Base-by-base conservation (phyloP, 2,888 invertebrate genomes). In the Catocala nupta region DNA sequence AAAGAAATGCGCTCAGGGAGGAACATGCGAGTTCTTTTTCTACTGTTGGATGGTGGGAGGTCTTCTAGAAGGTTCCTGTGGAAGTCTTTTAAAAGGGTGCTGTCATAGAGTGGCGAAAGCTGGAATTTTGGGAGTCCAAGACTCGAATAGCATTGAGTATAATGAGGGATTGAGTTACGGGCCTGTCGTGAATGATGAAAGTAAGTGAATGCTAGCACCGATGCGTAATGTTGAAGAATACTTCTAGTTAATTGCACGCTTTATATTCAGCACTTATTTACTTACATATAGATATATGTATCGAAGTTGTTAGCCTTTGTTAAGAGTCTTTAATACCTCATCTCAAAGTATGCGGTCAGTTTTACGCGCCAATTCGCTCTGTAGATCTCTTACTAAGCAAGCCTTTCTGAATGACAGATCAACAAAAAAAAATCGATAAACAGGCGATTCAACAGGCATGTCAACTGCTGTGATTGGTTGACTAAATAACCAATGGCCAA, bases 21-120 rank as follows among this genome's bases (percentile, higher is more conserved):
- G 97, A 60, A 96, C 96, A 72, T 98, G 98, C 90, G 98, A 98
- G 91, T 98, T 98, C 95, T 98, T 98, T 95, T 95, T 98, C 84
- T 96, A 97, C 91, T 98, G 98, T 93, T 98, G 98, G 98, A 96
- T 98, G 95, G 96, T 97, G 66, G 97, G 98, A 77, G 98, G 98
- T 65, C 95, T 98, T 63, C 95, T 98, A 84, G 98, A 98, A 83
- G 97, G 97, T 74, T 96, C 97, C 72, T 98, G 98, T 90, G 96
- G 96, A 76, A 96, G 97, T 70, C 94, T 98, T 73, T 95, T 98
- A 78, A 97, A 96, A 86, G 98, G 98, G 73, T 98, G 98, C 95
- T 98, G 98, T 91, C 97, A 97, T 87, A 96, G 97, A 90, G 95
- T 95, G 63, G 96, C 96, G 11, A 96, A 96, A 85, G 95, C 96